Base-by-base conservation (phyloP, 1,140 invertebrate species). In the Diuraphis noxia region DNA sequence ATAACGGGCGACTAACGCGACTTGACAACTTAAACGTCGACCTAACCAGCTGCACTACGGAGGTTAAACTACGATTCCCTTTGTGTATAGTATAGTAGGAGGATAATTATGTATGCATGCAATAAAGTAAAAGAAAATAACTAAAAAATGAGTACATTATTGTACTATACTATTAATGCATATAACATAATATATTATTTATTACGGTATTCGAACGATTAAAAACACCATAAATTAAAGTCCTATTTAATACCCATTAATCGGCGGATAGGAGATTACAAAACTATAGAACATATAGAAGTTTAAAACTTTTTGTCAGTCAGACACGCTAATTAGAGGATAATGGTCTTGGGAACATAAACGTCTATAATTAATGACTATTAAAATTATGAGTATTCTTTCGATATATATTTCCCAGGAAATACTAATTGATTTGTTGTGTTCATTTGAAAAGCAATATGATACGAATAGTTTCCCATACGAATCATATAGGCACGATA, bases 351-450 rank as follows among this genome's bases (percentile, higher is more conserved):
- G 85, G 46, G 34, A 87, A 87, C 49, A 87, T 56, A 38, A 38
- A n/a, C 9, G 85, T 21, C 9, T 87, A 3, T 56, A 87, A 87
- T 87, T 87, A 34, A 52, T 49, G 34, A 25, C 34, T 87, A 87
- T 87, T 56, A 52, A 25, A 87, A 56, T 56, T 30, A 34, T n/a
- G 9, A 9, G 84, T 72, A 72, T 86, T 86, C 34, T 49, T 52
- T 87, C 85, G 46, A 87, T 87, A 38, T 30, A 38, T 10, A 52
- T 87, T 87, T 87, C 85, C 36, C 85, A 87, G 46, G 46, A 46
- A 87, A 87, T 87, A 87, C 85, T 87, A 56, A 87, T 87, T 87
- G 85, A 87, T 87, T 87, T 87, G 30, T 87, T 56, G 38, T 87
- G 41, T 46, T n/a, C n/a, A 7, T 85, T 85, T 87, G 10, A 52